Evolutionary conservation across 2,113 vertebrate species (phyloP), one percentile per base, ranked within the genome.

Genomic region (Gorilla gorilla): DNA sequence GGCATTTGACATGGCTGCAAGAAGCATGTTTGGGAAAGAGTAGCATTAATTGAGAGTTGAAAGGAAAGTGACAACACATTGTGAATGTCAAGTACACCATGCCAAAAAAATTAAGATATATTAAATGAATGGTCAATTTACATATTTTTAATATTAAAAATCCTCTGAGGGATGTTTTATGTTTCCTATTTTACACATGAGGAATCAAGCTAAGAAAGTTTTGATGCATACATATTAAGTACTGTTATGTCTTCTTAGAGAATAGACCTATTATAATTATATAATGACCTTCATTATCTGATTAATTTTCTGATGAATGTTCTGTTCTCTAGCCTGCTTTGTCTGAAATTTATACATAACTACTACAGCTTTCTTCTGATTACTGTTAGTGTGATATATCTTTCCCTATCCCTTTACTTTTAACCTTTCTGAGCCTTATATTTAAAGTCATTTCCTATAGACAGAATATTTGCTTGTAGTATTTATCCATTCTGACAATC

Each of bases 81-180:
- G 23, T 32, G 11, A 66, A 55, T 11, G 35, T 5, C 68, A 85
- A 57, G 40, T 13, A 85, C 12, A 57, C 3, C 10, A 86, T 22
- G 35, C 73, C 13, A n/a, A 82, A 80, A 75, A 86, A 73, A 89
- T 18, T 52, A 68, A 40, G 20, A 82, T 85, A 61, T 4, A 17
- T 25, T 70, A 76, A 90, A 57, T 32, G 75, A 75, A 40, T 68
- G 25, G 25, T 30, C 5, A 66, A 5, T 68, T 83, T 79, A 78
- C 13, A 43, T 84, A 35, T 90, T 96, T 75, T 11, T 87, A 89
- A 38, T 81, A 89, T 78, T 52, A 48, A 87, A 85, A 94, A 57
- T 81, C 6, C 16, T 78, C 35, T 55, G 86, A 32, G 13, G 45
- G 52, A 59, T 70, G 6, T 52, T 95, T 59, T 92, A 45, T 70